These are phyloP conservation scores for Apteryx mantelli DNA, from an alignment of 2,113 vertebrate genomes.

Conservation along the genomic window DNA sequence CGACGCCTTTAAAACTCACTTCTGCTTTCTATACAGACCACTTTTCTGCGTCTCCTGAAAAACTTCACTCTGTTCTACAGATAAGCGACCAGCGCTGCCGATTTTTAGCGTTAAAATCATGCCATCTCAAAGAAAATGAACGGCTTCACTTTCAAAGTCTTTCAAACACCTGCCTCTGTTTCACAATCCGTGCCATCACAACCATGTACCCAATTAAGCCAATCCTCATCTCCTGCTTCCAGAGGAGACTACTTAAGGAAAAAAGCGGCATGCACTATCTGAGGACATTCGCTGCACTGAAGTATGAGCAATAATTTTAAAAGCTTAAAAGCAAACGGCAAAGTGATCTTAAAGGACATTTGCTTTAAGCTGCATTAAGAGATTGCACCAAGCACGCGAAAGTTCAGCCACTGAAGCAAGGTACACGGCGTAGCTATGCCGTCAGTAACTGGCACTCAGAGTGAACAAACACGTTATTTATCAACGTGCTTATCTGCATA, in stretches of 20 bases:
- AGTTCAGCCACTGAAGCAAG: not conserved
- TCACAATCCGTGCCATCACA: too few relatives aligned
- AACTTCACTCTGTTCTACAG: not conserved
- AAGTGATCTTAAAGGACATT: fast-evolving
- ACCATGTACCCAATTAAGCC: not conserved
- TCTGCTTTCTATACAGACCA: not conserved
- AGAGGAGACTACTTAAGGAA: fast-evolving
- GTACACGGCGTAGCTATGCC: fast-evolving
- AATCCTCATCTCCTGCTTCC: not conserved
- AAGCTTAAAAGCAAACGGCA: fast-evolving
- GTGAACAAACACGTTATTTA: fast-evolving
- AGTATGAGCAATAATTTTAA: fast-evolving
- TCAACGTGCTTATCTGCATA: fast-evolving
- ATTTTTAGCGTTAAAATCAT: not conserved
- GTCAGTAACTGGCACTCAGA: fast-evolving
- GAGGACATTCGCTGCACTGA: not conserved
- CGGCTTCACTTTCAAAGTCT: not conserved
- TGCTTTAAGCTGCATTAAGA: fast-evolving
- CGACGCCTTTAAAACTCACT: not conserved
- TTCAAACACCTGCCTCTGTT: not conserved
- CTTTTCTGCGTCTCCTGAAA: not conserved
- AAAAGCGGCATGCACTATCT: fast-evolving
- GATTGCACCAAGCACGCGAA: fast-evolving
- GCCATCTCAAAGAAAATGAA: not conserved
- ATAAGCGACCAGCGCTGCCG: fast-evolving